phyloP scores from a whole-genome alignment of 2,113 vertebrate genomes.

The Actinemys pallida region DNA sequence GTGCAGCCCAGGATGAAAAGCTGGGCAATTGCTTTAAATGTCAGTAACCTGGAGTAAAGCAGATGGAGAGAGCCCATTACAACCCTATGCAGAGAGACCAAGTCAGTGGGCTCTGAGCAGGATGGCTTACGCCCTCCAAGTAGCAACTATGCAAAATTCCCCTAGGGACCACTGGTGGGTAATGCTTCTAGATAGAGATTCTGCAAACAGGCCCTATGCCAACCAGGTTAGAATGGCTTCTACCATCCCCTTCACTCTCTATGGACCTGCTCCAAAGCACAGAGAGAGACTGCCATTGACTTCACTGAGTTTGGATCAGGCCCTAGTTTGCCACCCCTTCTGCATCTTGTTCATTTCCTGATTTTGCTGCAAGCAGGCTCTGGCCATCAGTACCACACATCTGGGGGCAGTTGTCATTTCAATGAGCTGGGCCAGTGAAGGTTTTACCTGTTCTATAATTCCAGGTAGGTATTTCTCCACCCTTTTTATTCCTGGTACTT shows the following conservation, averaged over 20 bases:
- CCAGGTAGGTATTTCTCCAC: no score
- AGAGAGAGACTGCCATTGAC: neutral
- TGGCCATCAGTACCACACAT: no score
- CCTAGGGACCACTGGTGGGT: neutral
- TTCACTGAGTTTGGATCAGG: neutral
- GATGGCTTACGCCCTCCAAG: neutral
- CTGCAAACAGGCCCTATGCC: neutral
- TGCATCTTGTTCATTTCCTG: neutral
- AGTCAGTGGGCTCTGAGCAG: neutral
- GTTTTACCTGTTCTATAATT: no score
- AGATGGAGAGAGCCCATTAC: neutral
- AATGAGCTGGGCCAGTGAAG: no score
- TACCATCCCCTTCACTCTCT: neutral
- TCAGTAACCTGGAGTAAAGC: conserved; percentile 57
- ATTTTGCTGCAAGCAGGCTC: neutral
- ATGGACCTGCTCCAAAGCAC: neutral
- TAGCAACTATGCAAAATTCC: neutral
- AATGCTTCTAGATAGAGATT: no score
- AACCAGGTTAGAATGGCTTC: neutral
- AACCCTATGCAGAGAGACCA: neutral
- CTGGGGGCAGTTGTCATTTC: no score
- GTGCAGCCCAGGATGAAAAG: conserved; percentile 72
- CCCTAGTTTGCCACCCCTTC: neutral
- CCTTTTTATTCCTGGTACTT: no score
- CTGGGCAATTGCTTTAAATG: conserved; percentile 73